Evolutionary conservation across 37 sponge, comb jelly and placozoan species (phyloP), one percentile per base, ranked within the genome.

Genomic region (Cladorhizidae sp.): DNA sequence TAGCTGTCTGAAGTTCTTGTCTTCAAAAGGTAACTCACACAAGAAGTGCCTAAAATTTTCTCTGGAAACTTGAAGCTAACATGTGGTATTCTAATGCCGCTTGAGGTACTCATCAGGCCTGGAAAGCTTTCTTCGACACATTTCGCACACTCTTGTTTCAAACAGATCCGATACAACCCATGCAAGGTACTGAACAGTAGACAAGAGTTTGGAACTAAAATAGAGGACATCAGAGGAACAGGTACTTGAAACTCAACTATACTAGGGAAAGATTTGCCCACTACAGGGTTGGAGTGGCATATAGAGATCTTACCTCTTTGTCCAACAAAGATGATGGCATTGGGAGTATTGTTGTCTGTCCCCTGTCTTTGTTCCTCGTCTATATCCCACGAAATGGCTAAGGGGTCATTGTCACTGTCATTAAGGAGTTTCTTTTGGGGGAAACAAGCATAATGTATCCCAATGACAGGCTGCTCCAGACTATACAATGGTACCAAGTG

Each of bases 41-140:
- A 43, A 71, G 7, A 28, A 21, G 76, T 23, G 35, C 38, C 38
- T 15, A 31, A 63, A 29, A 77, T 41, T 64, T 59, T 77, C 45
- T 77, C 49, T 9, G 78, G 78, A 37, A 77, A 77, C 65, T 64
- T 77, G 64, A 77, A 77, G 35, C 64, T 64, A 14, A 45, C 28
- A 37, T 77, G 64, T 43, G 78, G 78, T 31, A 77, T 77, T 8
- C 58, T 36, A 8, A 77, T 32, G 15, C 57, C 1, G n/a, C n/a
- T n/a, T n/a, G n/a, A n/a, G n/a, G n/a, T n/a, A 1, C 71, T 71
- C 0, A 28, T 43, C 23, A 14, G 22, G 9, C 71, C 15, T 2
- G 37, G n/a, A 1, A 8, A 15, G 2, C 22, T 8, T 39, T 62
- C 49, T 64, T 62, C 64, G n/a, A n/a, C 3, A 28, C 20, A 51